Percentiles rank a stretch among this genome's conserved stretches.
Evolutionary conservation across 2,113 vertebrate genomes (phyloP).

Genomic region (Pterocles orientalis): DNA sequence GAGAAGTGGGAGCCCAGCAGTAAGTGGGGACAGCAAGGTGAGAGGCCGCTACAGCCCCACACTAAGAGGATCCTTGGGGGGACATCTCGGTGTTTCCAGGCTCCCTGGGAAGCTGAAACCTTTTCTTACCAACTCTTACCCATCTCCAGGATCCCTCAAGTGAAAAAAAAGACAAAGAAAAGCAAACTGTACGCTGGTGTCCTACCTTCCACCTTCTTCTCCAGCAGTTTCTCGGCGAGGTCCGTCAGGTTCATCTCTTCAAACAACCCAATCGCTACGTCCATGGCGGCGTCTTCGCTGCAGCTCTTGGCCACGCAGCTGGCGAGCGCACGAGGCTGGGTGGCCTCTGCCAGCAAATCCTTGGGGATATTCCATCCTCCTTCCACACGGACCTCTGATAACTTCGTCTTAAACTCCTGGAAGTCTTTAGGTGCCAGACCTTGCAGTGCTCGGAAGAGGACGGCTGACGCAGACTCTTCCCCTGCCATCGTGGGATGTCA

Average conservation of each 20-base stretch:
- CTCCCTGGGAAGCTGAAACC: neutral
- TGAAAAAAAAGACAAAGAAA: neutral
- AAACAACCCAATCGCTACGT: neutral
- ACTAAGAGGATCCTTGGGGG: accelerated
- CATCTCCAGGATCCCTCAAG: neutral
- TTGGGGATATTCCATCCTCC: neutral
- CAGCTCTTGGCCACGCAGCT: neutral
- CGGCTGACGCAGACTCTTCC: accelerated
- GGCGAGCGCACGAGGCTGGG: neutral
- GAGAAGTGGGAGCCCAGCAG: neutral
- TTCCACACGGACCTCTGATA: neutral
- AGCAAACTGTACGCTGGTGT: neutral
- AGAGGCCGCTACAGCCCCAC: neutral
- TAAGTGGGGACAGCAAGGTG: neutral
- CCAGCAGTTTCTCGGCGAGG: neutral
- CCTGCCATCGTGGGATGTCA: neutral
- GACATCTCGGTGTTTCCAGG: neutral
- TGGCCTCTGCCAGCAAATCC: accelerated
- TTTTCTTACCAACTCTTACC: neutral
- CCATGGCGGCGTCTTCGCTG: neutral
- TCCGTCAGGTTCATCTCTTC: neutral
- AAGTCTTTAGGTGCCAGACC: neutral
- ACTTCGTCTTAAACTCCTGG: neutral
- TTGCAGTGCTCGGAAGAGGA: neutral
- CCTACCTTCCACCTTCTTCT: neutral